phyloP scores from a whole-genome alignment of 2,797 vertebrate genomes.

The Pseudomugil gertrudae region DNA sequence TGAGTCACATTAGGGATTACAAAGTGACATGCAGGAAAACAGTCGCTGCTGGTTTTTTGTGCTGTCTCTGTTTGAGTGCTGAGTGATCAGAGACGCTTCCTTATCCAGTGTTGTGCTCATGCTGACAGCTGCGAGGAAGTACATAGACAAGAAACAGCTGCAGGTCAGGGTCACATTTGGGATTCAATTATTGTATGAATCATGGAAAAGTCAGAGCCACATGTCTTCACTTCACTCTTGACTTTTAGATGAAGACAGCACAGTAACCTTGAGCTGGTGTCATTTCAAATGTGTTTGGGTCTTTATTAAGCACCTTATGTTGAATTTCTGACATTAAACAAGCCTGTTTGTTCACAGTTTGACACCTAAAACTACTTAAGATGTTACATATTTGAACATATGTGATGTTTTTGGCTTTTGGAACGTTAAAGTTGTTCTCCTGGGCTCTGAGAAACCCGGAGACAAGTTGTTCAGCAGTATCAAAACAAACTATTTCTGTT shows the following conservation, averaged over 20 bases:
- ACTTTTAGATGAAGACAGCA: background rate
- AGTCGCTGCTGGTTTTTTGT: constrained; percentile 42
- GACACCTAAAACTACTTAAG: background rate
- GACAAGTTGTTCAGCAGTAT: background rate
- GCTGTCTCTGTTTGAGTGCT: constrained; percentile 16
- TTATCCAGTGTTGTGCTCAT: constrained; percentile 18
- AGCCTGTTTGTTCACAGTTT: background rate
- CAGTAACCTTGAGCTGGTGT: background rate
- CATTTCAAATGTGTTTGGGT: background rate
- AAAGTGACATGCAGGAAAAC: constrained; percentile 22
- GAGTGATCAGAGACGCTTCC: constrained; percentile 53
- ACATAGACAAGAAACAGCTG: constrained; percentile 68
- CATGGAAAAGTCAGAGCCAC: constrained; percentile 4
- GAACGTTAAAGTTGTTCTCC: background rate
- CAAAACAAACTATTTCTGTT: background rate
- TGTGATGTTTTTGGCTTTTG: background rate
- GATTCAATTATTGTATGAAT: constrained; percentile 31
- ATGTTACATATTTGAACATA: background rate
- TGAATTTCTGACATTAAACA: background rate
- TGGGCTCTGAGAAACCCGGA: background rate
- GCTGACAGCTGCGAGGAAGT: constrained; percentile 73
- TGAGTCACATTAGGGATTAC: constrained; percentile 34
- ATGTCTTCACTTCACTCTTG: constrained; percentile 13
- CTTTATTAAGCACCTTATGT: background rate
- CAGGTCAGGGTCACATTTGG: constrained; percentile 53